A percentile compares a stretch with the other conserved stretches of the same genome.
Evolutionary conservation across 2,797 vertebrate species (phyloP).

Genomic region (Rallus crepitans): DNA sequence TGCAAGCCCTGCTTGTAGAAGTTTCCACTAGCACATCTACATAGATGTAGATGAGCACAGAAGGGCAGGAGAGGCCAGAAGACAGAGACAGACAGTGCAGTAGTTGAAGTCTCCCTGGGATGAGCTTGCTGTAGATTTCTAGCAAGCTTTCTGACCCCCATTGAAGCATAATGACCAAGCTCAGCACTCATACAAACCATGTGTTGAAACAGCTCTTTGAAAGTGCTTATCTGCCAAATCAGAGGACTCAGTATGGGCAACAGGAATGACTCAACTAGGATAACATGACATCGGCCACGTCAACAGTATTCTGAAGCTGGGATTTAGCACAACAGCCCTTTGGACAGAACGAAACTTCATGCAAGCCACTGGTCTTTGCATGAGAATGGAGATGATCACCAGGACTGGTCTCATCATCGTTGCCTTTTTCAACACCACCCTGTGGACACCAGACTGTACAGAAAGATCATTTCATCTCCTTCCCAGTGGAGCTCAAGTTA

Average conservation of each 20-base stretch:
- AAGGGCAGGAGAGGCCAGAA: constrained; percentile 24
- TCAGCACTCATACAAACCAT: background rate
- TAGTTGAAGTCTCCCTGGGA: background rate
- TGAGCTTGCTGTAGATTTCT: background rate
- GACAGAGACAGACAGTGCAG: fast-evolving
- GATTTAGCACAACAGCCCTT: background rate
- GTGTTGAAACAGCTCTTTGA: background rate
- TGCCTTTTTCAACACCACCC: background rate
- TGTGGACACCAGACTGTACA: background rate
- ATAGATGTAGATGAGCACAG: background rate
- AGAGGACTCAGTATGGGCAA: background rate
- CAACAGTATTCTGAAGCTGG: background rate
- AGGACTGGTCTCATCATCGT: background rate
- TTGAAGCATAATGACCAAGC: background rate
- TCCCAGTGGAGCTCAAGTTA: fast-evolving
- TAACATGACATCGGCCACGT: fast-evolving
- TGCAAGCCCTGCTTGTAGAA: background rate
- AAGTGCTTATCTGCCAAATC: background rate
- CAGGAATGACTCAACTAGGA: background rate
- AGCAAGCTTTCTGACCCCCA: background rate
- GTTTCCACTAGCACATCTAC: background rate
- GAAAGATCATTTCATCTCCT: background rate
- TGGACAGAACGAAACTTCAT: background rate
- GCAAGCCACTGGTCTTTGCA: background rate
- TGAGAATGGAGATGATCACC: background rate